phyloP scores from a whole-genome alignment of 2,797 vertebrate genomes.

The Borostomias antarcticus region DNA sequence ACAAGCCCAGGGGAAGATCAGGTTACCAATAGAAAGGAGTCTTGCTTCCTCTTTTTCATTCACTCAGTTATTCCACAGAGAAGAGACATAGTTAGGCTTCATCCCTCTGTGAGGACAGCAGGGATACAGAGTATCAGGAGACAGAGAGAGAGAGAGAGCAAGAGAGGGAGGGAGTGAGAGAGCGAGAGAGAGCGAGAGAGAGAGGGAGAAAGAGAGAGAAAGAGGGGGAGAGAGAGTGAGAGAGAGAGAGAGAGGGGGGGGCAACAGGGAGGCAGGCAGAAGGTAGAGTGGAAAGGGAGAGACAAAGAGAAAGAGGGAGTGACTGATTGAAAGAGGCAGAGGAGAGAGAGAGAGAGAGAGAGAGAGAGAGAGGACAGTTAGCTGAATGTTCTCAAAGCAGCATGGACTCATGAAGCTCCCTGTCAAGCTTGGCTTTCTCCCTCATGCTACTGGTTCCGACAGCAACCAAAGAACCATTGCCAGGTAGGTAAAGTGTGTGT shows the following conservation, averaged over 20 bases:
- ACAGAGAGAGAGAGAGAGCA: background rate
- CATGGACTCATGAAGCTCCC: slow-evolving; percentile 74
- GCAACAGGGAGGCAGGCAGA: background rate
- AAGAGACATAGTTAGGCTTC: slow-evolving; percentile 32
- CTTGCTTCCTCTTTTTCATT: slow-evolving; percentile 8
- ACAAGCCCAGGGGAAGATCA: slow-evolving; percentile 65
- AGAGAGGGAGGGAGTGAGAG: slow-evolving; percentile 1
- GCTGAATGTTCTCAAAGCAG: slow-evolving; percentile 48
- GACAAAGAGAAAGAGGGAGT: slow-evolving; percentile 1
- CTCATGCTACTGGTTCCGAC: slow-evolving; percentile 61
- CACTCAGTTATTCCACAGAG: slow-evolving; percentile 57
- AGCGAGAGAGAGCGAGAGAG: background rate
- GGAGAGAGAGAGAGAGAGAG: slow-evolving; percentile 4
- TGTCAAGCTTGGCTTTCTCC: slow-evolving; percentile 64
- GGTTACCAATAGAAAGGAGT: slow-evolving; percentile 63
- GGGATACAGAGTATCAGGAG: slow-evolving; percentile 8
- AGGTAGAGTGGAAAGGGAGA: slow-evolving; percentile 4
- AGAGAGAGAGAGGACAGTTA: slow-evolving; percentile 25
- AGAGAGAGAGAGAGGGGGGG: background rate
- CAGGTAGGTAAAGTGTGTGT: slow-evolving; percentile 54
- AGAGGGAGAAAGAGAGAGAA: background rate
- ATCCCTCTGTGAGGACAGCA: background rate
- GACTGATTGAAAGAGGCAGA: background rate
- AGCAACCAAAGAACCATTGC: slow-evolving; percentile 59
- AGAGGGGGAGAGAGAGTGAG: background rate